Evolutionary conservation across 2,888 invertebrate species (phyloP).

Genomic region (Muschampia plurimacula): DNA sequence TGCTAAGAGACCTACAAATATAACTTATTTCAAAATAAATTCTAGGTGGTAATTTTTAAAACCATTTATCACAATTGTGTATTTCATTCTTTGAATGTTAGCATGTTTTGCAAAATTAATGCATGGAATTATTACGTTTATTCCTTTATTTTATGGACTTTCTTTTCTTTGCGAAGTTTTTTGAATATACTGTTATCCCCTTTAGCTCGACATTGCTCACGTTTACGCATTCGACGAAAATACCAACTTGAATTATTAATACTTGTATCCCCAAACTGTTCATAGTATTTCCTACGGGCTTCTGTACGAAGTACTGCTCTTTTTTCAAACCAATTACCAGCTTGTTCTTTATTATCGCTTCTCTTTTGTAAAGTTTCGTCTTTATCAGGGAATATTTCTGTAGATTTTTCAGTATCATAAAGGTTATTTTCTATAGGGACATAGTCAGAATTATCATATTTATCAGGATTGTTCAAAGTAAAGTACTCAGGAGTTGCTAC

Average conservation of each 20-base stretch:
- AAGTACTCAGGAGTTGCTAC: slow-evolving; percentile 57
- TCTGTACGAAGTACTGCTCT: slow-evolving; percentile 65
- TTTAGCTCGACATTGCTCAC: slow-evolving; percentile 76
- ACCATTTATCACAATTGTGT: slow-evolving; percentile 30
- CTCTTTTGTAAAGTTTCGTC: slow-evolving; percentile 48
- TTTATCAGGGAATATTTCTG: slow-evolving; percentile 51
- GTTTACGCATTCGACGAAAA: slow-evolving; percentile 76
- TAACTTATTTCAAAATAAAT: slow-evolving; percentile 18
- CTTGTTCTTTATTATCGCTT: slow-evolving; percentile 38
- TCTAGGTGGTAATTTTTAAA: slow-evolving; percentile 29
- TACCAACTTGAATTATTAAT: slow-evolving; percentile 77
- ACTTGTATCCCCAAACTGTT: slow-evolving; percentile 65
- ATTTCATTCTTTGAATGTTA: slow-evolving; percentile 31
- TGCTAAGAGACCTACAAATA: slow-evolving; percentile 23
- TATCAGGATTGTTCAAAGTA: slow-evolving; percentile 53
- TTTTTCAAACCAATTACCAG: slow-evolving; percentile 69
- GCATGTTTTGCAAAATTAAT: slow-evolving; percentile 5
- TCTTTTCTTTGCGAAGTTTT: slow-evolving; percentile 64
- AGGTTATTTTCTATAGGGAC: slow-evolving; percentile 48
- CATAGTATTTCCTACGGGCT: slow-evolving; percentile 69
- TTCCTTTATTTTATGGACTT: slow-evolving; percentile 74
- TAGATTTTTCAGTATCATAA: slow-evolving; percentile 54
- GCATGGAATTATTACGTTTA: slow-evolving; percentile 46
- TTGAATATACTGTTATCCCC: slow-evolving; percentile 68
- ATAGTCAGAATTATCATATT: slow-evolving; percentile 52